Conservation (phyloP, 2,888 invertebrate genomes). For the Tetranychus truncatus region DNA sequence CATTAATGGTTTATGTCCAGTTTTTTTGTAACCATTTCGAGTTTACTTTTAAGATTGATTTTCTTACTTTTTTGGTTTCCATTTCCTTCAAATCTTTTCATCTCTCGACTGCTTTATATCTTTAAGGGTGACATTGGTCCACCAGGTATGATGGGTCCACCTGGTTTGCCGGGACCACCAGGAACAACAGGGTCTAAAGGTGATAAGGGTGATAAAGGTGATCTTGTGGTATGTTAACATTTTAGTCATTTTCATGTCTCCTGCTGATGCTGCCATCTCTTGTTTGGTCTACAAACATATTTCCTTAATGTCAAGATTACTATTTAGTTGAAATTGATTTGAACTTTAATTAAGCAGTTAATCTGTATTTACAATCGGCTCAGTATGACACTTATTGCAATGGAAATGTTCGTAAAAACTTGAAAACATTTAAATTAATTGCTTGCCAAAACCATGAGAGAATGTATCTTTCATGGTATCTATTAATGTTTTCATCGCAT, state of each 20-base stretch:
- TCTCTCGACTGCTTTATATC: not conserved
- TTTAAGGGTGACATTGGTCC: conserved; percentile 63
- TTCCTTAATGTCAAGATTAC: no score
- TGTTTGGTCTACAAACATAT: no score
- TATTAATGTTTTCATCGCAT: no score
- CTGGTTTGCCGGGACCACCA: conserved; percentile 49
- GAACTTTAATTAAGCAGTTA: no score
- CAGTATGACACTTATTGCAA: no score
- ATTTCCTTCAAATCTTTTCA: not conserved
- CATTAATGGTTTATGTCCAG: not conserved
- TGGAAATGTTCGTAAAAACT: no score
- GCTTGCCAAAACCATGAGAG: no score
- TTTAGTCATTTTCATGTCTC: not conserved
- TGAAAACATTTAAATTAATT: no score
- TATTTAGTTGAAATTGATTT: no score
- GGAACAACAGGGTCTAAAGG: conserved; percentile 82
- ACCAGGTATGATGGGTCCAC: conserved; percentile 81
- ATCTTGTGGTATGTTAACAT: conserved; percentile 1
- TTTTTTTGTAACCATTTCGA: not conserved
- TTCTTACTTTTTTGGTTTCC: not conserved
- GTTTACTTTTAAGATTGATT: not conserved
- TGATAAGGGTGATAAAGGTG: conserved; percentile 42
- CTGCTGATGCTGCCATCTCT: no score
- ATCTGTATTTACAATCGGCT: no score
- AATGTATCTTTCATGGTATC: no score